phyloP scores from a whole-genome alignment of 2,888 invertebrate species.

The Malthinus seriepunctatus region DNA sequence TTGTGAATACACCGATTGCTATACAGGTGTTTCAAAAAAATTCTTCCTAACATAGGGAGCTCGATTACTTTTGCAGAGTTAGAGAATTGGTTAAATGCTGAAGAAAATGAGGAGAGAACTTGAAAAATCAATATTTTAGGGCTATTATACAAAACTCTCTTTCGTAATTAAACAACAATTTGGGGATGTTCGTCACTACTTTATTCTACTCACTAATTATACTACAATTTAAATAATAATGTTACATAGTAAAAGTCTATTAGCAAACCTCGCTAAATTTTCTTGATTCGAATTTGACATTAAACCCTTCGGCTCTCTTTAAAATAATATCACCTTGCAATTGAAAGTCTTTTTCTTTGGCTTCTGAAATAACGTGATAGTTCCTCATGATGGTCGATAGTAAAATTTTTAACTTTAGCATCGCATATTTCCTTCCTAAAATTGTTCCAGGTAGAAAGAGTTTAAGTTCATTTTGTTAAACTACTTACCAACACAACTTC shows the following conservation, averaged over 20 bases:
- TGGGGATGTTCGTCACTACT: background rate
- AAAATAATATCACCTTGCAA: constrained; percentile 75
- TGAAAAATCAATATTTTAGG: no score
- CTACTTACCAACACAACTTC: constrained; percentile 73
- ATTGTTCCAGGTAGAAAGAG: constrained; percentile 22
- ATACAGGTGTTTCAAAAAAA: no score
- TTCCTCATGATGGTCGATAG: constrained; percentile 73
- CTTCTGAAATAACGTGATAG: constrained; percentile 66
- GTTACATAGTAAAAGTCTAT: no score
- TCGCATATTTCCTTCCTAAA: constrained; percentile 75
- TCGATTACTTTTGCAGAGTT: no score
- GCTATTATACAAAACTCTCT: background rate
- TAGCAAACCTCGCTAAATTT: background rate
- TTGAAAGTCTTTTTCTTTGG: constrained; percentile 69
- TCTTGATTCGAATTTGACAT: constrained; percentile 70
- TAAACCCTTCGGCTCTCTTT: constrained; percentile 74
- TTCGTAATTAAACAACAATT: no score
- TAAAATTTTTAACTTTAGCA: constrained; percentile 75
- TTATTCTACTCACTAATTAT: background rate
- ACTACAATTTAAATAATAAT: constrained; percentile 10
- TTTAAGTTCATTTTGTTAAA: background rate
- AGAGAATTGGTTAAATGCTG: no score
- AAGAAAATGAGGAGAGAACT: no score
- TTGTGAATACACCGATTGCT: no score
- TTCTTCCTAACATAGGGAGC: no score